These are phyloP conservation scores for Oscheius sp. DNA, from an alignment of 2,888 invertebrate genomes.

Conservation along the genomic window DNA sequence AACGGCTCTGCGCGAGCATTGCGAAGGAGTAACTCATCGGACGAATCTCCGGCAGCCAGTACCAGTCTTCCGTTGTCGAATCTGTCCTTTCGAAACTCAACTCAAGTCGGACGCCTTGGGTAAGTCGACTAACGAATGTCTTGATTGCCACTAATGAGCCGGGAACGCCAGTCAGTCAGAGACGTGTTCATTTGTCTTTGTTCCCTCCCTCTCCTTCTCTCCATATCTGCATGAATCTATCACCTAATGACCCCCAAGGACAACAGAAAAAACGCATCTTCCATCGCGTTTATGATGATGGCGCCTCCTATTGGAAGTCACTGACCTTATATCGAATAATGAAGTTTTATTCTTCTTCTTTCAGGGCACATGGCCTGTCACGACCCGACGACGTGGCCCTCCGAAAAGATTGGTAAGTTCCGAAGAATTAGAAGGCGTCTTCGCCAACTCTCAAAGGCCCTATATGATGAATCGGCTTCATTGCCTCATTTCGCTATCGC, in stretches of 20 bases:
- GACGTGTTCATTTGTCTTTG: slow-evolving; percentile 6
- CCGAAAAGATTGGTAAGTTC: slow-evolving; percentile 28
- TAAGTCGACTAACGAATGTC: slow-evolving; percentile 27
- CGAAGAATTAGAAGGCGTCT: slow-evolving; percentile 6
- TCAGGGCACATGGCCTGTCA: slow-evolving; percentile 56
- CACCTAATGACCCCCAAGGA: slow-evolving; percentile 23
- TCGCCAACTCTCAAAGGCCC: slow-evolving; percentile 41
- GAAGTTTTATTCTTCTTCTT: slow-evolving; percentile 13
- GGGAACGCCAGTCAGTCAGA: not conserved
- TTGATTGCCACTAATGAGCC: slow-evolving; percentile 26
- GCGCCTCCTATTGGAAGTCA: slow-evolving; percentile 20
- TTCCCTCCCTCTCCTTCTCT: not conserved
- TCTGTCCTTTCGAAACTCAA: slow-evolving; percentile 33
- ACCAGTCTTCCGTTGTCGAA: slow-evolving; percentile 25
- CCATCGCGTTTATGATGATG: not conserved
- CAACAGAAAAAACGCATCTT: not conserved
- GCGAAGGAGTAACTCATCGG: slow-evolving; percentile 35
- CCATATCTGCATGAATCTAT: not conserved
- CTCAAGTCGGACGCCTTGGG: slow-evolving; percentile 33
- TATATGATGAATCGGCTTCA: slow-evolving; percentile 45
- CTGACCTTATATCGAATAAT: slow-evolving; percentile 8
- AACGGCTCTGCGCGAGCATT: slow-evolving; percentile 40
- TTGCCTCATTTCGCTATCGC: slow-evolving; percentile 33
- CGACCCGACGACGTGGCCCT: slow-evolving; percentile 55
- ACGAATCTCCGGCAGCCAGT: slow-evolving; percentile 32